Evolutionary conservation across 2,888 invertebrate species (phyloP).

Genomic region (Agonopterix heracliana): DNA sequence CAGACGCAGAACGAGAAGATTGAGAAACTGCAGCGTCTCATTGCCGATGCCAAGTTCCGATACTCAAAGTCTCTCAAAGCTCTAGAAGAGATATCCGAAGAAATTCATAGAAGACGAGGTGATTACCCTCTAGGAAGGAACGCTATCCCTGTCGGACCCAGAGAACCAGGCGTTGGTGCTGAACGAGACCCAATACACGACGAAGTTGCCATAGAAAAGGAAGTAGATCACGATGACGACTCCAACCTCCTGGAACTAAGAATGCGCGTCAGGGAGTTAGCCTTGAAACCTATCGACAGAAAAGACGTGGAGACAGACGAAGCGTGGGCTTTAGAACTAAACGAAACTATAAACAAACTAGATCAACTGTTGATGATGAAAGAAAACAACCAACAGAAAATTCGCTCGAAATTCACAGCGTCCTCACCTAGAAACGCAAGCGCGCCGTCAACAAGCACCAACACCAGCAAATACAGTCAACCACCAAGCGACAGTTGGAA

Average conservation of each 20-base stretch:
- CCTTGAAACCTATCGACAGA: conserved; percentile 84
- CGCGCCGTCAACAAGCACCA: conserved; percentile 59
- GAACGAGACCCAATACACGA: conserved; percentile 75
- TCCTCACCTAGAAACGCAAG: conserved; percentile 55
- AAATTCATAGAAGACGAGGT: conserved; percentile 85
- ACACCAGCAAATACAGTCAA: conserved; percentile 33
- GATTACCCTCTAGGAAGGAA: conserved; percentile 68
- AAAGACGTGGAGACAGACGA: conserved; percentile 81
- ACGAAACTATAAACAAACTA: conserved; percentile 85
- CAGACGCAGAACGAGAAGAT: conserved; percentile 91
- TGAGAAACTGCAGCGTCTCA: conserved; percentile 86
- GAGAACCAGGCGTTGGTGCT: conserved; percentile 87
- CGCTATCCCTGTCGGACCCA: conserved; percentile 63
- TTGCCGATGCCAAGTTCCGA: conserved; percentile 85
- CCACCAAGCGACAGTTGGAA: conserved; percentile 54
- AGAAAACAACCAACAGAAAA: conserved; percentile 73
- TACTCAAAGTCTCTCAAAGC: conserved; percentile 89
- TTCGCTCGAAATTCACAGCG: conserved; percentile 63
- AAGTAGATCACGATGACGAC: conserved; percentile 60
- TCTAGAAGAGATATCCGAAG: conserved; percentile 93
- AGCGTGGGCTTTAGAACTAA: conserved; percentile 85
- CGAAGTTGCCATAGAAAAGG: conserved; percentile 36
- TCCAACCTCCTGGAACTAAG: conserved; percentile 80
- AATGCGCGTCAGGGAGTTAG: conserved; percentile 82
- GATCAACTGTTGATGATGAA: conserved; percentile 83